These are phyloP conservation scores for Oplegnathus fasciatus DNA, from an alignment of 2,113 vertebrate species.

Conservation along the genomic window DNA sequence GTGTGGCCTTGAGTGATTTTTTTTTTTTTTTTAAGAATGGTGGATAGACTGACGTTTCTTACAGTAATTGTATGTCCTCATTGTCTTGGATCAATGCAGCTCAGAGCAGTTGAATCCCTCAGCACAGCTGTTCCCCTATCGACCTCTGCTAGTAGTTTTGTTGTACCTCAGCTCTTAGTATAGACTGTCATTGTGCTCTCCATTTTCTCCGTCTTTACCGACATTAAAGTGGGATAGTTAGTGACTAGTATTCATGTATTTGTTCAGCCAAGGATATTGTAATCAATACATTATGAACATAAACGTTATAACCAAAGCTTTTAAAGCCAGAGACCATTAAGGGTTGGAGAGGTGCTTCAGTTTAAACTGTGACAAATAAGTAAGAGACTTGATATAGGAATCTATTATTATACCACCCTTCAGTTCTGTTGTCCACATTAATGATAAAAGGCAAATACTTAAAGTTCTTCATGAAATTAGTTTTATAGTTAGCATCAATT, in stretches of 20 bases:
- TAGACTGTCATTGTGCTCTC: slow-evolving; percentile 42
- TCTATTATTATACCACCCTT: slow-evolving; percentile 5
- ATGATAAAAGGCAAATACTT: background rate
- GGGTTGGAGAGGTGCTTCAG: background rate
- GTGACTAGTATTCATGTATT: slow-evolving; percentile 13
- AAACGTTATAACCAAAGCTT: slow-evolving; percentile 22
- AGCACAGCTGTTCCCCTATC: slow-evolving; percentile 53
- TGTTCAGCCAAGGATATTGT: slow-evolving; percentile 23
- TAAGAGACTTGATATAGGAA: slow-evolving; percentile 2
- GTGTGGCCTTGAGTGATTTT: slow-evolving; percentile 35
- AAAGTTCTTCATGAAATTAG: background rate
- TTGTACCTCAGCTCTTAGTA: slow-evolving; percentile 25
- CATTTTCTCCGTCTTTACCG: slow-evolving; percentile 29
- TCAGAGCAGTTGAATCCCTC: slow-evolving; percentile 51
- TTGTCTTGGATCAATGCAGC: slow-evolving; percentile 69
- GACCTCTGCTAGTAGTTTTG: slow-evolving; percentile 48
- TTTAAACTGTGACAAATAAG: slow-evolving; percentile 19
- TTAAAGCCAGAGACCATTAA: slow-evolving; percentile 34
- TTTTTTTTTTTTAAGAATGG: slow-evolving; percentile 30
- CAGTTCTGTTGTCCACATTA: background rate
- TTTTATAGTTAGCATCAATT: background rate
- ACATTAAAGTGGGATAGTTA: slow-evolving; percentile 42
- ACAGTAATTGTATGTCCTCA: slow-evolving; percentile 64
- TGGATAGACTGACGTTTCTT: slow-evolving; percentile 28
- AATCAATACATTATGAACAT: slow-evolving; percentile 44